Evolutionary conservation across 1,140 invertebrate species (phyloP), one percentile per base, ranked within the genome.

Genomic region (Tetramorium alpestre): DNA sequence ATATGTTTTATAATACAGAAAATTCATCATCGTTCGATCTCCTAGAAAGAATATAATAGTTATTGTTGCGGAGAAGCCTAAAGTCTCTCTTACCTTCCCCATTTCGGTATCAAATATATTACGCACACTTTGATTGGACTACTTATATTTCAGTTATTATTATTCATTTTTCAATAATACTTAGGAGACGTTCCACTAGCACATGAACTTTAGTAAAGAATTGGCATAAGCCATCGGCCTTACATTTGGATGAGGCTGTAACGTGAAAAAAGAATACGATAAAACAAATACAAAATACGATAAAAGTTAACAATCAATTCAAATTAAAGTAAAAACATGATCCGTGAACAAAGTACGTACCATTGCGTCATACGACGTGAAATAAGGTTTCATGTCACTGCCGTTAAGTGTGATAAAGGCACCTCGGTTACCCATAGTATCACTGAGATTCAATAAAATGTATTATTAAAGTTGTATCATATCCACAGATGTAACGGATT

Each of bases 381-480:
- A 99, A 89, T 98, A 97, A 54, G 99, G 99, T 93, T 96, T 97
- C 95, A 99, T 97, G 93, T 98, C 97, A 94, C 98, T 98, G 77
- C 99, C 99, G 78, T 97, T 98, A 92, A 99, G 96, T 87, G 97
- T 99, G 92, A 99, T 99, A 95, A 99, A 99, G 92, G 99, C 99
- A 94, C 99, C 99, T 95, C 98, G 97, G 96, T 99, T 99, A 92
- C 98, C 99, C 98, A 99, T 99, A 67, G 98, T 98, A 97, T 99
- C 99, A 97, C 99, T 99, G 94, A 72, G 97, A 87, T 87, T 91
- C 28, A 69, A 47, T 25, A 41, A 90, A 91, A 90, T 93, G 87
- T 76, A 44, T 67, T 65, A 86, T 80, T n/a, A 67, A 86, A 85
- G 49, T 44, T 75, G 44, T 47, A 25, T 51, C 8, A 28, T 22